These are phyloP conservation scores for Idris sp. DNA, from an alignment of 1,140 invertebrate genomes.

Conservation along the genomic window DNA sequence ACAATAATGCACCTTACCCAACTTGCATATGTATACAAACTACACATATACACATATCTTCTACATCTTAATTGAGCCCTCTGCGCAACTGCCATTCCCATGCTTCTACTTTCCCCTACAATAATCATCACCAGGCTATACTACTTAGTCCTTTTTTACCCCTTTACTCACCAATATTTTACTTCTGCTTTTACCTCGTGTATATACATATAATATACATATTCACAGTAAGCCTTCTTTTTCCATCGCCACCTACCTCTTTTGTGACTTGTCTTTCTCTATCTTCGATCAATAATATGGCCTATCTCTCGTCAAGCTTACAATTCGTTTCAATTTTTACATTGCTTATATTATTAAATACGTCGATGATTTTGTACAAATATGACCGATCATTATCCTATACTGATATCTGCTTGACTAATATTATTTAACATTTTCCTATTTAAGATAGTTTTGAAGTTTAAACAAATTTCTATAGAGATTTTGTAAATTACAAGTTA, in stretches of 20 bases:
- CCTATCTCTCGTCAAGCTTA: constrained; percentile 70
- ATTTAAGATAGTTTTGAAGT: no score
- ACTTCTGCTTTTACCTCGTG: constrained; percentile 41
- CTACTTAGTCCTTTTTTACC: constrained; percentile 41
- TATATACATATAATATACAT: constrained; percentile 31
- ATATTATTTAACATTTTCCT: no score
- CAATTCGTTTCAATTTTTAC: constrained; percentile 68
- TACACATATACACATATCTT: constrained; percentile 32
- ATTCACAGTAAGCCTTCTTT: constrained; percentile 38
- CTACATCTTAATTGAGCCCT: constrained; percentile 45
- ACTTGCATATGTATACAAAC: constrained; percentile 25
- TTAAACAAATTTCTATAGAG: no score
- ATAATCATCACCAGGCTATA: constrained; percentile 37
- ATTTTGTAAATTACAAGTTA: no score
- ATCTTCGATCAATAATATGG: constrained; percentile 76
- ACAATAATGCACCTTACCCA: constrained; percentile 38
- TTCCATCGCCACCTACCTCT: constrained; percentile 42
- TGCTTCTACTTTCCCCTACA: constrained; percentile 39
- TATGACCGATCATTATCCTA: background rate
- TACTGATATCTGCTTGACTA: no score
- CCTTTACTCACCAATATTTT: constrained; percentile 47
- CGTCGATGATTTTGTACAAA: constrained; percentile 2
- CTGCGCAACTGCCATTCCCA: constrained; percentile 45
- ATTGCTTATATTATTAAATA: constrained; percentile 31
- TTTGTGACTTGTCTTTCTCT: constrained; percentile 68